Conservation (phyloP, 30 jellyfish, hydroid and myxozoan species). For the Clytia hemisphaerica region DNA sequence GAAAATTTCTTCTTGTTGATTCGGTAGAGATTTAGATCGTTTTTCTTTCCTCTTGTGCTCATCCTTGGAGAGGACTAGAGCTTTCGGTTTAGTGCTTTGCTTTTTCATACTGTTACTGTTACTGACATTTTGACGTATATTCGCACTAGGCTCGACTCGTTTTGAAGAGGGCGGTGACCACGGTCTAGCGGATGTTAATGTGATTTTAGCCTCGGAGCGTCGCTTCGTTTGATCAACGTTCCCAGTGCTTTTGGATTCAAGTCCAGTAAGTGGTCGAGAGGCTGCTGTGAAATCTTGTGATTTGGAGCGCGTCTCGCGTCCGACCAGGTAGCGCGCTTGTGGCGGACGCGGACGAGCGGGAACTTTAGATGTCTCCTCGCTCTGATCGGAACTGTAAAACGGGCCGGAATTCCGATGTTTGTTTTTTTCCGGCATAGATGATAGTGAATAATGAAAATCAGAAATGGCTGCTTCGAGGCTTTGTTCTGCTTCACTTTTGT, state of each 20-base stretch:
- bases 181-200: conserved; percentile 20
- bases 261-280: background rate
- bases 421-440: conserved; percentile 59
- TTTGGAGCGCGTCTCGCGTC: conserved; percentile 5
- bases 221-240: background rate
- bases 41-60: background rate
- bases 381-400: background rate
- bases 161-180: conserved; percentile 26
- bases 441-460: conserved; percentile 69
- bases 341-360: conserved; percentile 31
- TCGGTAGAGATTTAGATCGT: background rate
- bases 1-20: background rate
- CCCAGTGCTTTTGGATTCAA: background rate
- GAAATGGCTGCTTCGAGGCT: conserved; percentile 90
- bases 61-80: background rate
- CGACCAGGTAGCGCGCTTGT: background rate
- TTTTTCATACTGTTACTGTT: background rate
- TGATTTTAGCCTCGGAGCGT: conserved; percentile 22
- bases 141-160: conserved; percentile 2
- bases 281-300: background rate
- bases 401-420: background rate
- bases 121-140: conserved; percentile 9
- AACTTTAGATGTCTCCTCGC: conserved; percentile 16
- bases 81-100: background rate
- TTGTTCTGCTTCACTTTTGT: conserved; percentile 98